Percentiles rank a stretch among this genome's conserved stretches.
phyloP scores from a whole-genome alignment of 2,797 vertebrate genomes.

The Paguma larvata region DNA sequence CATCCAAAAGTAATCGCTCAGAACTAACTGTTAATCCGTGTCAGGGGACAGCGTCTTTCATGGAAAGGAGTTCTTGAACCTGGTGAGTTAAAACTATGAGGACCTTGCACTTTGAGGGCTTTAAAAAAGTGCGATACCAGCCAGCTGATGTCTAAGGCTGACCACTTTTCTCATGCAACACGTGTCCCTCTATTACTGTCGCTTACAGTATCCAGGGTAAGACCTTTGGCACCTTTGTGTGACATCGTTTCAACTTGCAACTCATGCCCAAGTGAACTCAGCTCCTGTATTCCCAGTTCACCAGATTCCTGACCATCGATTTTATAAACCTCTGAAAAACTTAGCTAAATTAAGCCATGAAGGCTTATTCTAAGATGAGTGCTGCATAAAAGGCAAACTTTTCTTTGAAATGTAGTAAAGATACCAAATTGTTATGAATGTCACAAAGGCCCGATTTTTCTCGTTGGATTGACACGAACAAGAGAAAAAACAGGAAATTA shows the following conservation, averaged over 20 bases:
- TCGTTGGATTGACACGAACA: conserved; percentile 50
- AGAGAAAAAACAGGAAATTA: conserved; percentile 67
- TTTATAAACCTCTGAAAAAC: conserved; percentile 20
- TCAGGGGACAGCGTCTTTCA: background rate
- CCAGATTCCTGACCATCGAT: background rate
- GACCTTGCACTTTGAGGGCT: background rate
- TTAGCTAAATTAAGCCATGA: background rate
- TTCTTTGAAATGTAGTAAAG: conserved; percentile 51
- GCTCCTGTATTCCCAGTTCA: background rate
- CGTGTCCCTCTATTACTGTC: background rate
- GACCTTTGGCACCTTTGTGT: background rate
- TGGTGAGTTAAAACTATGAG: background rate
- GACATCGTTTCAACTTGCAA: background rate
- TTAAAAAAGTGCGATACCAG: background rate
- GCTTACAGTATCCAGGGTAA: background rate
- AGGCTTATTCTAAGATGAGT: background rate
- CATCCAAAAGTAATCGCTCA: background rate
- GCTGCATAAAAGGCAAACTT: background rate
- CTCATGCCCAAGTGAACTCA: background rate
- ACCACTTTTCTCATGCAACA: background rate
- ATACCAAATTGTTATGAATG: background rate
- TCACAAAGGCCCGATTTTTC: background rate
- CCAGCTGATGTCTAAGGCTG: background rate
- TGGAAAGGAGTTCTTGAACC: background rate
- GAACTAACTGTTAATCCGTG: background rate